Base-by-base conservation (phyloP, 2,888 invertebrate species). In the Uloborus plumipes region DNA sequence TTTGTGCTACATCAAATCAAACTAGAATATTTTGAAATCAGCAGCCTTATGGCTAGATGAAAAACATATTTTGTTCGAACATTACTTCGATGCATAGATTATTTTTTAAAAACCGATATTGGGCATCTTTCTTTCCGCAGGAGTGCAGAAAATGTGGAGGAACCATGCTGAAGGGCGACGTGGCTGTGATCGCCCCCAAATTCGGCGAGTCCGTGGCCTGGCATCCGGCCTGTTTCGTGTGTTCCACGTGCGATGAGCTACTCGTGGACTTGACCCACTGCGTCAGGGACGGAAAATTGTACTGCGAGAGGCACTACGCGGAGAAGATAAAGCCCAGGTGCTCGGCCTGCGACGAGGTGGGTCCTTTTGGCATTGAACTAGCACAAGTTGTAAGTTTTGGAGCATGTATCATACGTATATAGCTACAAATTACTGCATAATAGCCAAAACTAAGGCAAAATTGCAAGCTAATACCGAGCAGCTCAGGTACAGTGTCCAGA, bases 221-320 rank as follows among this genome's bases (percentile, higher is more conserved):
- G 94, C 98, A 98, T 90, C 96, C 98, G 2, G 92, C 93, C 74
- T 99, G 99, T 90, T 99, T 98, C 90, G 91, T 93, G 79, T 99
- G 98, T 90, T 91, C 92, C 86, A 93, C 93, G 78, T 98, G 98
- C 90, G 92, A 94, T 87, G 96, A 99, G 90, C 92, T 97, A 75
- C 93, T 99, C 84, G 98, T 98, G 84, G 99, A 99, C 90, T 92
- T 99, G 88, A 95, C 96, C 70, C 98, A 99, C 90, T 99, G 99
- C 89, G 94, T 94, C 85, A 92, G 95, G 89, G 95, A 96, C 87
- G 95, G 95, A 86, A 92, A 93, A 85, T 91, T 96, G 85, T 97
- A 93, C 91, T 98, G 98, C 90, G 97, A 96, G 88, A 92, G 98
- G 85, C 99, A 99, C 90, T 99, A 98, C 90, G 97, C 98, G 70